Base-by-base conservation (phyloP, 2,888 invertebrate species). In the Scaptomyza reducta region DNA sequence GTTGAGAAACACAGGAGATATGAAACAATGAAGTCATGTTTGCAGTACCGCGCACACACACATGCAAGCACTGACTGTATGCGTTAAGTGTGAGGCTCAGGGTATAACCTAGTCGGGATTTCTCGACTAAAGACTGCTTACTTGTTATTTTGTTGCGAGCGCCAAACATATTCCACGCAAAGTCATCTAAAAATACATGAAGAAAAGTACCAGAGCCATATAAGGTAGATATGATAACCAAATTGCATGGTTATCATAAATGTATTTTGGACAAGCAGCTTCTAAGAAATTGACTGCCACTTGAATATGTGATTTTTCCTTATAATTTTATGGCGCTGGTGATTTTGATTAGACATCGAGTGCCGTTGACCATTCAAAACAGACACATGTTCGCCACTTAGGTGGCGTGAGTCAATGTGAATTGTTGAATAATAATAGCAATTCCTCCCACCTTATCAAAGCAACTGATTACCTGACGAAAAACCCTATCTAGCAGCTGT, bases 381-480 rank as follows among this genome's bases (percentile, higher is more conserved):
- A 38, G 47, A 14, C 63, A 38, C 63, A 29, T 63, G 54, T 49
- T 47, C 16, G 18, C 31, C 31, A 56, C 29, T 46, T 33, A n/a
- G 18, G 22, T 41, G 27, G 45, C 14, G 38, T 77, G 79, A 79
- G 47, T 79, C 79, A 83, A 70, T 49, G 7, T n/a, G 0, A 47
- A 42, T 29, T 33, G 31, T 16, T 33, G 27, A 54, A 59, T 69
- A 75, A 73, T 70, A 51, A 50, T 22, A 33, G 42, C n/a, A 41
- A 63, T 61, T 33, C 27, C 18, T 10, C 10, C 3, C 3, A n/a
- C 69, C 75, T 83, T 83, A 79, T 83, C 79, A 69, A 5, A 0
- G 27, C 6, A 9, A 22, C 58, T 71, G 72, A 70, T 70, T 41
- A 56, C 44, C 29, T n/a, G 22, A 2, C 33, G 10, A 31, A 25